These are phyloP conservation scores for Ptyas mucosa DNA, from an alignment of 2,113 vertebrate genomes.

Conservation along the genomic window DNA sequence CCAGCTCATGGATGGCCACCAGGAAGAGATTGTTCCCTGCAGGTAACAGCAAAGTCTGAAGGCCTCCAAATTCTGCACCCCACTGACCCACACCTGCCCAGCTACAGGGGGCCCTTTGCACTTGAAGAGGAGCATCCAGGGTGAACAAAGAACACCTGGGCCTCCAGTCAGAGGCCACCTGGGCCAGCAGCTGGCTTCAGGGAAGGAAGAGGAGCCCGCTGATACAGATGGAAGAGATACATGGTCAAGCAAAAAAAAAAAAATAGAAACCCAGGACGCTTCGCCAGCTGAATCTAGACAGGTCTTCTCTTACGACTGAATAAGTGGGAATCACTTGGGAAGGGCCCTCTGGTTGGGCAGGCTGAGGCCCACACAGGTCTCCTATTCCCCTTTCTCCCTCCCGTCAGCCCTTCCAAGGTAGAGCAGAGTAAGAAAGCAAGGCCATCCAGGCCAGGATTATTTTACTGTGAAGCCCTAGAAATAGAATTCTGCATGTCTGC, in stretches of 20 bases:
- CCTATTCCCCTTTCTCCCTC: background rate
- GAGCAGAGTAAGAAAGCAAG: background rate
- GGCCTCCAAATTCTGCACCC: fast-evolving
- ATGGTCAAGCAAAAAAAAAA: background rate
- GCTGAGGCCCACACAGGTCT: background rate
- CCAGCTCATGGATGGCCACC: slow-evolving; percentile 91
- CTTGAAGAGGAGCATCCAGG: background rate
- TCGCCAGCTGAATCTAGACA: too few species aligned
- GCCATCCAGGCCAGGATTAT: background rate
- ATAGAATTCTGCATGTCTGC: background rate
- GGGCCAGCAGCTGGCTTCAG: background rate
- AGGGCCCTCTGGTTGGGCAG: background rate
- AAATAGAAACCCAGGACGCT: background rate
- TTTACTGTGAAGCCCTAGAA: background rate
- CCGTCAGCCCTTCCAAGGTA: background rate
- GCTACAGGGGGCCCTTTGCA: background rate
- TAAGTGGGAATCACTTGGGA: background rate
- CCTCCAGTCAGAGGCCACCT: too few species aligned
- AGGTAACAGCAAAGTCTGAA: background rate
- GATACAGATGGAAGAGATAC: background rate
- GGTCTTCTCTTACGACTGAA: too few species aligned
- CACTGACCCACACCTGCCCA: background rate
- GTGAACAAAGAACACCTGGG: background rate
- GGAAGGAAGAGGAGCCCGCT: background rate
- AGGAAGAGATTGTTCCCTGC: slow-evolving; percentile 92